Evolutionary conservation across 2,113 vertebrate species (phyloP).

Genomic region (Saguinus imperator): DNA sequence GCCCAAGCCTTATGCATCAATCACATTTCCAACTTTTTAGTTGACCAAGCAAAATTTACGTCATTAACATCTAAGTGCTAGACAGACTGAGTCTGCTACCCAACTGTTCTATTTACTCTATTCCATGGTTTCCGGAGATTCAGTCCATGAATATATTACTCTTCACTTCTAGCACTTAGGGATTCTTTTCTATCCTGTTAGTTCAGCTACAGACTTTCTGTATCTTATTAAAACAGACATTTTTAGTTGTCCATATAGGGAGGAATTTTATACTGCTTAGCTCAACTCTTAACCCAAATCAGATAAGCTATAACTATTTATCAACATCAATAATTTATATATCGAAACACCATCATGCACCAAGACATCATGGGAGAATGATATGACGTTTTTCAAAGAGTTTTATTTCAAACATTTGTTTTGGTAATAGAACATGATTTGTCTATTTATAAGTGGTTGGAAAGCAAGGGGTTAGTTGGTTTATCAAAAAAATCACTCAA

Average conservation of each 20-base stretch:
- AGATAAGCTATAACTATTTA: neutral
- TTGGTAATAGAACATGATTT: neutral
- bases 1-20: neutral
- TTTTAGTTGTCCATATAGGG: neutral
- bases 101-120: neutral
- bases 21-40: neutral
- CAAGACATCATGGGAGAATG: neutral
- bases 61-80: neutral
- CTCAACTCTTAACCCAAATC: neutral
- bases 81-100: neutral
- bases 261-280: neutral
- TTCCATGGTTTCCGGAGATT: neutral
- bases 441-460: neutral
- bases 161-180: neutral
- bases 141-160: neutral
- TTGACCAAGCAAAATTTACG: neutral
- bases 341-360: neutral
- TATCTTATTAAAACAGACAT: neutral
- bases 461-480: neutral
- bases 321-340: neutral
- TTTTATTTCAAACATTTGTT: neutral
- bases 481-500: neutral
- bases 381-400: neutral
- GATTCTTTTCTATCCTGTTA: neutral
- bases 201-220: neutral